Evolutionary conservation across 35 echinoderm and acorn worm genomes (phyloP).

Genomic region (Nesometra sesokonis): DNA sequence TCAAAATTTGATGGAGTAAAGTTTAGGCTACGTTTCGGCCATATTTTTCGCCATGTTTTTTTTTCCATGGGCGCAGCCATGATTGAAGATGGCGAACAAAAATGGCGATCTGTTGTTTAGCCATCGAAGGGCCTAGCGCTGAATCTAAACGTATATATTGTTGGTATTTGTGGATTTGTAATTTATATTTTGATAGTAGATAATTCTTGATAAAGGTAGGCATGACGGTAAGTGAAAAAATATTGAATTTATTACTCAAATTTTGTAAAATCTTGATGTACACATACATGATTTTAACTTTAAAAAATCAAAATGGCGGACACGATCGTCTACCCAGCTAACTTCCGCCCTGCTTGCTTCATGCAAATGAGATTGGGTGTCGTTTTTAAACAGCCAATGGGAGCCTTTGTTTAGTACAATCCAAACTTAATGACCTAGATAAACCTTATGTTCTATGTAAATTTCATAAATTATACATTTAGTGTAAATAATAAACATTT

Average conservation of each 20-base stretch:
- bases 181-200: not conserved
- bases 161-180: not conserved
- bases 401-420: not conserved
- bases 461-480: no score
- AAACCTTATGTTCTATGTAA: not conserved
- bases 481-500: no score
- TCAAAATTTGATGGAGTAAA: not conserved
- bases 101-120: constrained; percentile 50
- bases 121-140: not conserved
- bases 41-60: constrained; percentile 99
- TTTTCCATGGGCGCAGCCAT: constrained; percentile 99
- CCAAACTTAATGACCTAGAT: not conserved
- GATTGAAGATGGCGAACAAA: constrained; percentile 96
- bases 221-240: not conserved
- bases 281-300: not conserved
- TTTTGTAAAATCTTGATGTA: not conserved
- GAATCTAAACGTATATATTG: not conserved
- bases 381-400: not conserved
- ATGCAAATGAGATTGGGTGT: not conserved
- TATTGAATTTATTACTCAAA: not conserved
- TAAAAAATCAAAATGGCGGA: not conserved
- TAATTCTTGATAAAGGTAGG: not conserved
- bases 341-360: not conserved
- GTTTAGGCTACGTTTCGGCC: constrained; percentile 71
- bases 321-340: not conserved